Evolutionary conservation across 2,797 vertebrate genomes (phyloP), one percentile per base, ranked within the genome.

Genomic region (Pseudochirops corinnae): DNA sequence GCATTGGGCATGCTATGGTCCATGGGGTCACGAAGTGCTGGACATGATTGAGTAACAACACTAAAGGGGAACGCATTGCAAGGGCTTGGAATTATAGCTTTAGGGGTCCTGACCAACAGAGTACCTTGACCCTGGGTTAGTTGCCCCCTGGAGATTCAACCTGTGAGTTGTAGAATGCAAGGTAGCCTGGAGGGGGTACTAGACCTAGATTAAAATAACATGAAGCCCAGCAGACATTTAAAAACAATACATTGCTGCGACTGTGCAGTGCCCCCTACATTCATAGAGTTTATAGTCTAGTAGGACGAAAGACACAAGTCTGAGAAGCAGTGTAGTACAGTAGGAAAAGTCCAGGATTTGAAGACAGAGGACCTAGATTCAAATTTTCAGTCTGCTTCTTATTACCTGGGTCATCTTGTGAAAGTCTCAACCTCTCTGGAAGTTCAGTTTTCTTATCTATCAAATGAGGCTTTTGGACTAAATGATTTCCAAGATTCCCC

Each of bases 391-490:
- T 92, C 60, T 93, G n/a, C n/a, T 18, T 55, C 12, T 55, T 58
- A 28, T 56, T 82, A 74, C 52, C 53, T 90, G 82, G 56, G 55
- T 14, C 58, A 58, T 67, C 52, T 24, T 55, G 56, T 28, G 82
- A 5, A 39, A 90, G 26, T 90, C 56, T 92, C 91, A 52, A 10
- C 18, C 18, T 46, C 28, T 21, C 12, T 74, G 56, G 90, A 21
- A 31, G 50, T 62, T 92, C 29, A 52, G 46, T 55, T 92, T 74
- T 28, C 52, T 97, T 39, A n/a, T 39, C 52, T 87, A 26, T 93
- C 7, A 26, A 82, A 46, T 52, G 52, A 16, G 12, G 50, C 26
- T 11, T 60, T 60, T 60, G 12, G 29, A 29, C 29, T 60, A 62
- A 33, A 62, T 62, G 3, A 33, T 14, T 0, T 62, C 13, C 12